A percentile compares a stretch with the other conserved stretches of the same genome.
Evolutionary conservation across 2,113 vertebrate genomes (phyloP).

Genomic region (Sprattus sprattus): DNA sequence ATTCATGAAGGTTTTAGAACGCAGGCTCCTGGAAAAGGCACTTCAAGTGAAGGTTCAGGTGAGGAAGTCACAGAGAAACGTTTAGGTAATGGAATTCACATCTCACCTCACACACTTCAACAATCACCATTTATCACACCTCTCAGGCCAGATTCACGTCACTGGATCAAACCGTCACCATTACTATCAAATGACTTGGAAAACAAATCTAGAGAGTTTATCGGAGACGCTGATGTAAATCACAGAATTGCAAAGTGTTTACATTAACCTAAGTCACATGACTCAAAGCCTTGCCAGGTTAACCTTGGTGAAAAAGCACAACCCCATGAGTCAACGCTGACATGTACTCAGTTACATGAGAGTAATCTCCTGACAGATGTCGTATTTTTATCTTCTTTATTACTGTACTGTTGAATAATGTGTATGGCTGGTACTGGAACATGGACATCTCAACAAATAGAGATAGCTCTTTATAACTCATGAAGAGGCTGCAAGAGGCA

Average conservation of each 20-base stretch:
- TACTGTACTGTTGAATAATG: too few relatives aligned
- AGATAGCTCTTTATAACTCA: too few relatives aligned
- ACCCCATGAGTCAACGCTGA: background rate
- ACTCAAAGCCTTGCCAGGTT: background rate
- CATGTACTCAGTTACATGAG: background rate
- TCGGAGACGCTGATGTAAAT: background rate
- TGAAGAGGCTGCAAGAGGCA: too few relatives aligned
- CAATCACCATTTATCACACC: background rate
- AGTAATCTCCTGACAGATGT: background rate
- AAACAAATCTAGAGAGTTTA: background rate
- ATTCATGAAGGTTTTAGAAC: background rate
- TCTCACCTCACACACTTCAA: background rate
- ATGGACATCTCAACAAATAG: too few relatives aligned
- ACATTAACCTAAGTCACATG: background rate
- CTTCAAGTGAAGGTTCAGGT: background rate
- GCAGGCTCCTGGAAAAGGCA: background rate
- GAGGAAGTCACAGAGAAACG: background rate
- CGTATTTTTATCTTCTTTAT: too few relatives aligned
- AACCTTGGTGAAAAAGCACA: background rate
- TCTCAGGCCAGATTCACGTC: background rate
- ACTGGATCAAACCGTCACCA: background rate
- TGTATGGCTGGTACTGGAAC: too few relatives aligned
- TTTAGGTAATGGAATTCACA: background rate
- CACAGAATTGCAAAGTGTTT: background rate
- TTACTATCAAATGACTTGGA: background rate